A percentile compares a stretch with the other conserved stretches of the same genome.
These are phyloP conservation scores for Spinibarbus caldwelli DNA, from an alignment of 2,797 vertebrate genomes.

Conservation along the genomic window DNA sequence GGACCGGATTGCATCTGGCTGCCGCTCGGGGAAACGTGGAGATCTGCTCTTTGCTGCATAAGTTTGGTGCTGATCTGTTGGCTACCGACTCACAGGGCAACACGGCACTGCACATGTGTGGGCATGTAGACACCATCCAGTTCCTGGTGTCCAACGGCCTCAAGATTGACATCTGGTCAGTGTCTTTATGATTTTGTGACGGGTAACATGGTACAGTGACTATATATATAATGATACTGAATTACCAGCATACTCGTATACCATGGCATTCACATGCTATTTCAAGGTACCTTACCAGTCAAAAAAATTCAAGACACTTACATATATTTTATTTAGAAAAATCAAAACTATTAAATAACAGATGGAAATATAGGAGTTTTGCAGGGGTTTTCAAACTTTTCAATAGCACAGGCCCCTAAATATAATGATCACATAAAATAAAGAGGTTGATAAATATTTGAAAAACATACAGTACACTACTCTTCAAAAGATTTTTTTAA, in stretches of 20 bases:
- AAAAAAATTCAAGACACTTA: background rate
- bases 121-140: slow-evolving; percentile 87
- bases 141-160: slow-evolving; percentile 88
- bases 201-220: background rate
- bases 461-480: no score
- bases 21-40: slow-evolving; percentile 86
- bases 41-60: slow-evolving; percentile 85
- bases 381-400: background rate
- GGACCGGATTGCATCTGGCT: slow-evolving; percentile 84
- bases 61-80: slow-evolving; percentile 85
- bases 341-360: background rate
- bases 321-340: no score
- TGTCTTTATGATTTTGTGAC: background rate
- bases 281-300: background rate
- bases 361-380: background rate
- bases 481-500: no score
- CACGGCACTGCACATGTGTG: slow-evolving; percentile 87
- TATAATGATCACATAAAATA: background rate
- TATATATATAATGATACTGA: background rate
- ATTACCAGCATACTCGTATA: background rate
- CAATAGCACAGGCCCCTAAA: background rate
- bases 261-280: background rate
- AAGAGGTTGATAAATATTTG: background rate
- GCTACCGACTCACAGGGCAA: slow-evolving; percentile 89
- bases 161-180: slow-evolving; percentile 90